A percentile compares a stretch with the other conserved stretches of the same genome.
phyloP scores from a whole-genome alignment of 2,888 invertebrate species.

The Phortica magna region DNA sequence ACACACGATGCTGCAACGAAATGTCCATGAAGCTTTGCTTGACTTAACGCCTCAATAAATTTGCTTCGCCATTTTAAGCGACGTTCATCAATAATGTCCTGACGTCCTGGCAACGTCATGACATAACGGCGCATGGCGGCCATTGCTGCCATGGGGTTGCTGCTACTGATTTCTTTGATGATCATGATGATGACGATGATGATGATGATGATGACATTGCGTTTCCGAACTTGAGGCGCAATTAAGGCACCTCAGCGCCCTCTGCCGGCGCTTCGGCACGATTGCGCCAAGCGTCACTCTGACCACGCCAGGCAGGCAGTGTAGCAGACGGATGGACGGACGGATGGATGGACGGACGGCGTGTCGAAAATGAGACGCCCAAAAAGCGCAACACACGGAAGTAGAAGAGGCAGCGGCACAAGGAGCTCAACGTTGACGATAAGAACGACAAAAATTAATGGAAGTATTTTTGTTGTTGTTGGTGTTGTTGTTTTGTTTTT shows the following conservation, averaged over 20 bases:
- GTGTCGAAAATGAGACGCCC: conserved; percentile 68
- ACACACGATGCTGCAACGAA: background rate
- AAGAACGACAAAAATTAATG: conserved; percentile 76
- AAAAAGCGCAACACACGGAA: conserved; percentile 65
- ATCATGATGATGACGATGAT: background rate
- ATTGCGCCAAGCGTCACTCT: background rate
- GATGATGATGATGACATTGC: background rate
- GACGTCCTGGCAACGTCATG: conserved; percentile 49
- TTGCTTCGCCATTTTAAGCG: conserved; percentile 55
- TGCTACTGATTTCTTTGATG: background rate
- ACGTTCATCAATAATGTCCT: conserved; percentile 73
- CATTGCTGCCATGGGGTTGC: conserved; percentile 3
- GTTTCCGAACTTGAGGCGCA: background rate
- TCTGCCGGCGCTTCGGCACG: background rate
- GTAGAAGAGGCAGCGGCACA: conserved; percentile 2
- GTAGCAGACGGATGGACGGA: background rate
- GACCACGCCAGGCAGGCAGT: background rate
- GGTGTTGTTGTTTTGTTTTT: conserved; percentile 51
- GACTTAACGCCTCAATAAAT: conserved; percentile 74
- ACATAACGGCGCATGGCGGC: background rate
- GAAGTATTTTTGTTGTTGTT: conserved; percentile 61
- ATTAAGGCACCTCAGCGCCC: too few species aligned
- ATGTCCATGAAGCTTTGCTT: conserved; percentile 39
- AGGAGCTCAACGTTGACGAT: conserved; percentile 53
- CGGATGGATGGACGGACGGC: conserved; percentile 31